phyloP scores from a whole-genome alignment of 2,797 vertebrate species.

The Gila robusta region DNA sequence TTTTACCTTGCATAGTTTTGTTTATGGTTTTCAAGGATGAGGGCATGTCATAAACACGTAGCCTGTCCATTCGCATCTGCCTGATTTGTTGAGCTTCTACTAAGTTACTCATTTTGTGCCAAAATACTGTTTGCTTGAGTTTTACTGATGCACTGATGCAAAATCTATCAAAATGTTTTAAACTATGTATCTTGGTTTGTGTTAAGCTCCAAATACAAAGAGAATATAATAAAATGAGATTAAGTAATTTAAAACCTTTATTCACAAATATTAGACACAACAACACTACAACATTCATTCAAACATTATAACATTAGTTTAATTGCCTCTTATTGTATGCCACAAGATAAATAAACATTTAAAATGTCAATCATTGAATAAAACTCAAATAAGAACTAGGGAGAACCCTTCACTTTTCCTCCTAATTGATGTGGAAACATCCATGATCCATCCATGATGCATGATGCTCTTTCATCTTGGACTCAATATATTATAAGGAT shows the following conservation, averaged over 20 bases:
- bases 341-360: too few species aligned
- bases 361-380: background rate
- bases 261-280: background rate
- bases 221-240: background rate
- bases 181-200: background rate
- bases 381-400: background rate
- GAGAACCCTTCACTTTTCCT: background rate
- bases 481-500: background rate
- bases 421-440: slow-evolving; percentile 18
- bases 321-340: too few species aligned
- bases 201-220: background rate
- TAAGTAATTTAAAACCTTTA: background rate
- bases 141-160: background rate
- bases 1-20: background rate
- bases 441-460: slow-evolving; percentile 1
- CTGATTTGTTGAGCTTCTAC: background rate
- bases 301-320: background rate
- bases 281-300: background rate
- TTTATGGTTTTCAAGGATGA: background rate
- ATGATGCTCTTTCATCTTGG: background rate
- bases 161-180: background rate
- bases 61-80: background rate
- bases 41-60: background rate
- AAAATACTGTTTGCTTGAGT: background rate
- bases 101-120: background rate